Evolutionary conservation across 2,113 vertebrate genomes (phyloP).

Genomic region (Lepus americanus): DNA sequence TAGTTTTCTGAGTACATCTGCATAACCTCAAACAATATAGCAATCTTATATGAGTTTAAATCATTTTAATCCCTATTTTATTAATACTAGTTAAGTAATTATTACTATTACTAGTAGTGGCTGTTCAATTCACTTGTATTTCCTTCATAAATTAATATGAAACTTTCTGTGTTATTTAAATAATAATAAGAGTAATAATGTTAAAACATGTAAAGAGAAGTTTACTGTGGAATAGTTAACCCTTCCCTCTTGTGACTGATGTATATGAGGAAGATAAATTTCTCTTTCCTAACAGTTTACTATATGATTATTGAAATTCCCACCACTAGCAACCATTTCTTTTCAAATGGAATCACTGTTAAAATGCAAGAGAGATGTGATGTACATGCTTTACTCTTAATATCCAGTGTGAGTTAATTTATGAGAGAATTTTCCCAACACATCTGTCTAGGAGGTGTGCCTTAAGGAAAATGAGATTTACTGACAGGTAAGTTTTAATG

Average conservation of each 20-base stretch:
- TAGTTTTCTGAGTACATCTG: slow-evolving; percentile 18
- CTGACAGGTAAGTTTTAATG: slow-evolving; percentile 26
- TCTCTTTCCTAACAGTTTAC: not conserved
- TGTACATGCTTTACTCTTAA: not conserved
- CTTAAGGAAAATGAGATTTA: slow-evolving; percentile 37
- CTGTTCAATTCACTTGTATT: slow-evolving; percentile 49
- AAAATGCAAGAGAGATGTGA: slow-evolving; percentile 31
- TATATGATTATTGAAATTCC: slow-evolving; percentile 27
- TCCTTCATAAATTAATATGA: not conserved
- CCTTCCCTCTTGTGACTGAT: slow-evolving; percentile 10
- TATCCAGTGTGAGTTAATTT: slow-evolving; percentile 33
- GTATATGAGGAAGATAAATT: not conserved
- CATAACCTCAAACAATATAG: not conserved
- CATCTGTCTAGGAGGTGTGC: not conserved
- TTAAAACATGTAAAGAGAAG: not conserved
- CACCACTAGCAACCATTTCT: not conserved
- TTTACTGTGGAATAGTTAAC: slow-evolving; percentile 30
- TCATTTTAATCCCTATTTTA: slow-evolving; percentile 14
- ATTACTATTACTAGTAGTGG: not conserved
- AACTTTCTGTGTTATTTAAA: not conserved
- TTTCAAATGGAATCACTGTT: slow-evolving; percentile 46
- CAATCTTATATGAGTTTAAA: slow-evolving; percentile 35
- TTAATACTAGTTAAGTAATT: not conserved
- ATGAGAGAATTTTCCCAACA: slow-evolving; percentile 4
- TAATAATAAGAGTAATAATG: slow-evolving; percentile 24